Evolutionary conservation across 2,797 vertebrate genomes (phyloP), one percentile per base, ranked within the genome.

Genomic region (Cuculus canorus): DNA sequence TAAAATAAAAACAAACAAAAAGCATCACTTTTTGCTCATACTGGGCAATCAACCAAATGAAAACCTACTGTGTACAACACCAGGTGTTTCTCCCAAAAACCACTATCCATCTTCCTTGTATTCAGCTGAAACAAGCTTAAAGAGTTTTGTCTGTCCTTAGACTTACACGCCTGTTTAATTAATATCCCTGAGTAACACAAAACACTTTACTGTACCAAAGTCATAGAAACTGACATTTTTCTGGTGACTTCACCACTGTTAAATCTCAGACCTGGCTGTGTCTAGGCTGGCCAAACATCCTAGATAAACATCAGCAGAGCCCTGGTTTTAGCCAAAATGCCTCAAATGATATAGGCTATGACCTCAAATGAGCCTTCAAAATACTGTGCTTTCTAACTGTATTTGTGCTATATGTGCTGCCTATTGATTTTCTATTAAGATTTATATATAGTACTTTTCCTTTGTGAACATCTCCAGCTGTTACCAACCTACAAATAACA

Each of bases 391-490:
- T 32, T 24, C 48, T 65, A 64, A 66, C 30, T 78, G 47, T 63
- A 59, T 57, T 47, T 87, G 12, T 57, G 41, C 53, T 63, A 76
- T 54, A 54, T 82, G 59, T 2, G 3, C 57, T 85, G 79, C 43
- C 65, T 72, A 76, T 14, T 90, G 80, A 78, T 91, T 93, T 92
- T 91, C 27, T 69, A 30, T 57, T 86, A 70, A 79, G 73, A 95
- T 85, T 86, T 93, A 43, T 48, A 41, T 11, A 35, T 1, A 24
- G 15, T 7, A 7, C n/a, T 83, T 88, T 56, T 75, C 13, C 19
- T 86, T 60, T 61, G 16, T 56, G 32, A 69, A 52, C 17, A 66
- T 70, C 43, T 78, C 47, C 63, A 92, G 47, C 33, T 88, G 65
- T 45, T 79, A 48, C 3, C 48, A 35, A 91, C 54, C 45, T 39